These are phyloP conservation scores for Drosophila lini DNA, from an alignment of 1,140 invertebrate genomes.

Conservation along the genomic window DNA sequence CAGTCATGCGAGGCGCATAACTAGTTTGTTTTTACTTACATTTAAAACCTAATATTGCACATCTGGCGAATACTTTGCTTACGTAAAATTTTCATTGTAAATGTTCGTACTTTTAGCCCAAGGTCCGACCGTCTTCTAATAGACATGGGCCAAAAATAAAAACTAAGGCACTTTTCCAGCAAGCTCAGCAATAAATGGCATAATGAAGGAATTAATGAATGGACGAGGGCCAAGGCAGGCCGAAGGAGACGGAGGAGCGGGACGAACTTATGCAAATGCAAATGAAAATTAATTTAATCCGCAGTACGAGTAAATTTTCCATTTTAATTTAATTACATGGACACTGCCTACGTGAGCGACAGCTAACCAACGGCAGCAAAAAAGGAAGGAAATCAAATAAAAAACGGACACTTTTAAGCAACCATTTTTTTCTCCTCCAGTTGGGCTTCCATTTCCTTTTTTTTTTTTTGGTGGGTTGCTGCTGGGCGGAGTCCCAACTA, in stretches of 20 bases:
- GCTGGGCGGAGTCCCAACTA: constrained; percentile 33
- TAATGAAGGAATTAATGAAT: constrained; percentile 79
- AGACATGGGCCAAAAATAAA: constrained; percentile 49
- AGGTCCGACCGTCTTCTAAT: background rate
- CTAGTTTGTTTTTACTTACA: background rate
- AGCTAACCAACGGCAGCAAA: constrained; percentile 68
- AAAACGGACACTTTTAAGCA: constrained; percentile 59
- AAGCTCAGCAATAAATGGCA: constrained; percentile 72
- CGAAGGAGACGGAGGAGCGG: background rate
- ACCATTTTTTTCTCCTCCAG: constrained; percentile 49
- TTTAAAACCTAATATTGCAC: background rate
- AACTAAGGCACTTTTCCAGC: constrained; percentile 67
- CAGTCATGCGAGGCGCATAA: background rate
- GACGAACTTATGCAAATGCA: constrained; percentile 80
- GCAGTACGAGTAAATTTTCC: constrained; percentile 82
- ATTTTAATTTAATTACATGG: constrained; percentile 84
- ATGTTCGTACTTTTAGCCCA: too few relatives aligned
- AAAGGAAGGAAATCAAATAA: constrained; percentile 46
- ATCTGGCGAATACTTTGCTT: background rate
- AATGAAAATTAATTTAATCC: constrained; percentile 84
- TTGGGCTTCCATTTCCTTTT: constrained; percentile 7
- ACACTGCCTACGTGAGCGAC: constrained; percentile 83
- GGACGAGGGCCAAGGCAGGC: constrained; percentile 23
- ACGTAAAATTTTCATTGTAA: background rate
- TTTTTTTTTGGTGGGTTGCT: constrained; percentile 15